Evolutionary conservation across 1,140 invertebrate species (phyloP).

Genomic region (Camponotus pennsylvanicus): DNA sequence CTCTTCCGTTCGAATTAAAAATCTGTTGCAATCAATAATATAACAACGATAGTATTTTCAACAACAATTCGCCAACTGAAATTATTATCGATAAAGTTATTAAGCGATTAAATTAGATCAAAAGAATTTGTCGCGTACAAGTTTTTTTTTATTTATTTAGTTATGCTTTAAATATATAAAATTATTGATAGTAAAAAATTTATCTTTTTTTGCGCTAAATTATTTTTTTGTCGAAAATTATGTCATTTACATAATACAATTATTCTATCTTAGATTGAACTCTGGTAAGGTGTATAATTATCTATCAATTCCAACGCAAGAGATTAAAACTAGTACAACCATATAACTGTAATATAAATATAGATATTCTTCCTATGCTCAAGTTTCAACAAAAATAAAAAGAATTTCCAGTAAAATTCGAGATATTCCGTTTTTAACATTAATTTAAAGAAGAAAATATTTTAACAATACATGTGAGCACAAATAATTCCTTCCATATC

Average conservation of each 20-base stretch:
- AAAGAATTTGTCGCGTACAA: background rate
- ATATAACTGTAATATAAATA: background rate
- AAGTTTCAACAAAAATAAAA: background rate
- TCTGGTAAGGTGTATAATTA: background rate
- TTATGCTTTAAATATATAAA: background rate
- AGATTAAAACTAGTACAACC: constrained; percentile 18
- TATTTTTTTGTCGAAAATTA: too few relatives aligned
- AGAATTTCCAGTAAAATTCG: background rate
- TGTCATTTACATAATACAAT: too few relatives aligned
- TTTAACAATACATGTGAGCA: background rate
- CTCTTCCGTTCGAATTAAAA: constrained; percentile 30
- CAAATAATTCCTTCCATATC: constrained; percentile 1
- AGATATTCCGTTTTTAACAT: background rate
- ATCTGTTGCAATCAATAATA: background rate
- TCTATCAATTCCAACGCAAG: constrained; percentile 36
- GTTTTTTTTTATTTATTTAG: background rate
- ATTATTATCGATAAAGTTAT: background rate
- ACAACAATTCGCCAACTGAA: background rate
- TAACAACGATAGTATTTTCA: background rate
- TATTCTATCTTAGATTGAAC: too few relatives aligned
- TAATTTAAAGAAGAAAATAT: background rate
- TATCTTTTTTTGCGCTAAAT: too few relatives aligned
- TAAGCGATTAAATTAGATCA: background rate
- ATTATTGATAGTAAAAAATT: background rate
- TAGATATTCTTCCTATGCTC: background rate